Conservation (phyloP, 2,797 vertebrate species). For the Mallotus villosus region DNA sequence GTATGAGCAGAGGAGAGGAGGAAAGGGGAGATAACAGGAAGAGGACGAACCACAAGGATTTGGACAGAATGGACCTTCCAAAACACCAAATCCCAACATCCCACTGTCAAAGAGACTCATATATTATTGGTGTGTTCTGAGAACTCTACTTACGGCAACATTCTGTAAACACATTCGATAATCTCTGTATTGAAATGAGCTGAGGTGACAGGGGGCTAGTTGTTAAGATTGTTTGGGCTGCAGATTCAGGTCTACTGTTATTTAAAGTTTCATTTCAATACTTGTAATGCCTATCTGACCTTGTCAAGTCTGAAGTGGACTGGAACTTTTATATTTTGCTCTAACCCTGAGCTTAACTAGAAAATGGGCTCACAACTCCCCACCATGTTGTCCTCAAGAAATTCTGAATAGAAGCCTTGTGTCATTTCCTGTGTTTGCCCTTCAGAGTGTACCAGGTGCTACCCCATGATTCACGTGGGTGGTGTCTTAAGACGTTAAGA, state of each 20-base stretch:
- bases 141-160: constrained; percentile 25
- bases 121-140: constrained; percentile 17
- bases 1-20: constrained; percentile 76
- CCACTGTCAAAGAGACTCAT: constrained; percentile 41
- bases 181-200: constrained; percentile 31
- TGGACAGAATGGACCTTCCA: constrained; percentile 44
- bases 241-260: background rate
- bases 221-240: background rate
- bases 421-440: background rate
- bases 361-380: background rate
- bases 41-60: constrained; percentile 34
- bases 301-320: background rate
- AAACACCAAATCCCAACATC: constrained; percentile 25
- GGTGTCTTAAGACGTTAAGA: constrained; percentile 16
- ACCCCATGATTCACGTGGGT: constrained; percentile 21
- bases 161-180: constrained; percentile 41
- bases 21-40: background rate
- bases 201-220: constrained; percentile 13
- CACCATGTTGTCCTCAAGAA: background rate
- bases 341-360: background rate
- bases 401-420: background rate
- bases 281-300: background rate
- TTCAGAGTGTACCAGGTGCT: background rate
- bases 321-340: background rate
- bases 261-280: background rate